Base-by-base conservation (phyloP, 1,140 invertebrate genomes). In the Macrostomum lignano region DNA sequence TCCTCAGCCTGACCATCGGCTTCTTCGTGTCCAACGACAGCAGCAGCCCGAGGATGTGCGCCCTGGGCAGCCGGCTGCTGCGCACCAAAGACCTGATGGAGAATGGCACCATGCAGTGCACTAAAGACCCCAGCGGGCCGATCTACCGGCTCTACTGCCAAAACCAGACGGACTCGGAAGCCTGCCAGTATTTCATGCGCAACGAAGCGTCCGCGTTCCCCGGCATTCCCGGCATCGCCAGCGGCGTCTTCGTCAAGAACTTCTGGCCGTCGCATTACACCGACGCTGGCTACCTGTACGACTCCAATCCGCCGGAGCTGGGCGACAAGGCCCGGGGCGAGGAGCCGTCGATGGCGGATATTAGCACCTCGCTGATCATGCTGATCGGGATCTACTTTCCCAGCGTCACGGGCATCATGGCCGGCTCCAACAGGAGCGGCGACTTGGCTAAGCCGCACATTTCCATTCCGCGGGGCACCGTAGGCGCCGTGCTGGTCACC, bases 371-470 rank as follows among this genome's bases (percentile, higher is more conserved):
- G 1, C 96, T 98, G 51, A 88, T 86, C n/a, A 71, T 98, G 41
- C 67, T 98, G 1, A 75, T 98, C 40, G 88, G 84, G 40, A 94
- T 98, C 44, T 98, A 93, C 63, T 98, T 98, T 61, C 91, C 91
- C 21, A 93, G 84, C 1, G 82, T 88, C 13, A 96, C 88, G 46
- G 86, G 84, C 50, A 96, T 98, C 38, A 94, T 96, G 86, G 91
- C 91, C 42, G 91, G 91, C 7, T 94, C 84, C 1, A 98, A 98
- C 60, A 67, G 91, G 40, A 94, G 84, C n/a, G 91, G 91, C 40
- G 91, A 98, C 58, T 65, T 98, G 41, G 76, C 76, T 17, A 86
- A 98, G 61, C 86, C 86, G 20, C 82, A 93, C 55, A 84, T 77
- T 54, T 93, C 84, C 38, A 98, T 98, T 46, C 91, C 91, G 2